These are phyloP conservation scores for Tineola bisselliella DNA, from an alignment of 2,888 invertebrate genomes.

Conservation along the genomic window DNA sequence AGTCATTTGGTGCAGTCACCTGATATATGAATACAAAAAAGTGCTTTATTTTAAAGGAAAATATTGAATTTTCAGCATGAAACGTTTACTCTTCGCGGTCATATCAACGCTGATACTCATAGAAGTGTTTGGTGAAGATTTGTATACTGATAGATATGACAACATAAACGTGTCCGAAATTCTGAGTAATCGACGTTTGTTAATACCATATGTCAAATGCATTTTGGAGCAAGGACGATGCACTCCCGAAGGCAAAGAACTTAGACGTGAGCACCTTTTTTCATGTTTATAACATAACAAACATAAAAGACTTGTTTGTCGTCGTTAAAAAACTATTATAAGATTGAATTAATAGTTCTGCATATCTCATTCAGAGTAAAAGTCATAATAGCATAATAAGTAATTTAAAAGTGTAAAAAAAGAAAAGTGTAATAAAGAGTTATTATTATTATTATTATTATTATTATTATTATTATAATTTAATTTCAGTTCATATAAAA, in stretches of 20 bases:
- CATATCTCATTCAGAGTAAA: too few species aligned
- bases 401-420: too few species aligned
- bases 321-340: too few species aligned
- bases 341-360: too few species aligned
- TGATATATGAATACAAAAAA: too few species aligned
- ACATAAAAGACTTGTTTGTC: too few species aligned
- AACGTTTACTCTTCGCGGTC: not conserved
- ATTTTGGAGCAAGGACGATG: slow-evolving; percentile 71
- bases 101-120: not conserved
- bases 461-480: not conserved
- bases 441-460: too few species aligned
- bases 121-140: slow-evolving; percentile 27
- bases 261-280: slow-evolving; percentile 72
- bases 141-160: slow-evolving; percentile 75
- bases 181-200: slow-evolving; percentile 70
- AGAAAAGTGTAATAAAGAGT: too few species aligned
- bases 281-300: too few species aligned
- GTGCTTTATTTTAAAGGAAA: too few species aligned
- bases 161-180: slow-evolving; percentile 75
- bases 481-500: slow-evolving; percentile 65
- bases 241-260: slow-evolving; percentile 74
- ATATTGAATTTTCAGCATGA: not conserved
- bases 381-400: too few species aligned
- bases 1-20: too few species aligned
- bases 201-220: slow-evolving; percentile 73